These are phyloP conservation scores for Drosophila gunungcola DNA, from an alignment of 1,140 invertebrate genomes.

Conservation along the genomic window DNA sequence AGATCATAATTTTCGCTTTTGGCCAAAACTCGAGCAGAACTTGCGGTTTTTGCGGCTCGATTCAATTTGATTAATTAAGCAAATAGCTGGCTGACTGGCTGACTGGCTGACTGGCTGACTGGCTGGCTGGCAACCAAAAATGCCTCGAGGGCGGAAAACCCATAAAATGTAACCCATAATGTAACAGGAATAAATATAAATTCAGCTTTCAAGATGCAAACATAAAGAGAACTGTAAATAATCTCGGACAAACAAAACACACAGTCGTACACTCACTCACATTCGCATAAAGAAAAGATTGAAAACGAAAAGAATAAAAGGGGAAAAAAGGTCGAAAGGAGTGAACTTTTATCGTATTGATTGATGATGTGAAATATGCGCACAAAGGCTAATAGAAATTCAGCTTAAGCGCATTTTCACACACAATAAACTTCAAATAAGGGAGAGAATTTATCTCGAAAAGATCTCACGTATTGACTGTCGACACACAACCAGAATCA, in stretches of 20 bases:
- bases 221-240: conserved; percentile 36
- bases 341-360: conserved; percentile 76
- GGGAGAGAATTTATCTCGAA: conserved; percentile 55
- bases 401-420: conserved; percentile 81
- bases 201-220: conserved; percentile 36
- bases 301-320: conserved; percentile 8
- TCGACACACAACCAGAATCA: conserved; percentile 23
- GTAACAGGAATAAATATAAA: conserved; percentile 15
- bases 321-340: conserved; percentile 6
- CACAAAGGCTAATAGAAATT: conserved; percentile 84
- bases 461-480: conserved; percentile 69
- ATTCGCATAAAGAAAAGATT: conserved; percentile 31
- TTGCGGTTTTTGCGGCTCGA: conserved; percentile 52
- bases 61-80: conserved; percentile 65
- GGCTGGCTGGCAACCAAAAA: conserved; percentile 17
- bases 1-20: conserved; percentile 46
- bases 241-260: conserved; percentile 39
- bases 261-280: conserved; percentile 13
- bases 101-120: background rate
- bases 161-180: conserved; percentile 18
- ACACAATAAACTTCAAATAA: conserved; percentile 83
- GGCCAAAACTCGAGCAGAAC: conserved; percentile 37
- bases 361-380: conserved; percentile 82
- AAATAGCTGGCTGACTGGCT: conserved; percentile 15
- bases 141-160: conserved; percentile 6